A percentile compares a stretch with the other conserved stretches of the same genome.
Conservation (phyloP, 2,797 vertebrate species). For the Melanotaenia pygmaea region DNA sequence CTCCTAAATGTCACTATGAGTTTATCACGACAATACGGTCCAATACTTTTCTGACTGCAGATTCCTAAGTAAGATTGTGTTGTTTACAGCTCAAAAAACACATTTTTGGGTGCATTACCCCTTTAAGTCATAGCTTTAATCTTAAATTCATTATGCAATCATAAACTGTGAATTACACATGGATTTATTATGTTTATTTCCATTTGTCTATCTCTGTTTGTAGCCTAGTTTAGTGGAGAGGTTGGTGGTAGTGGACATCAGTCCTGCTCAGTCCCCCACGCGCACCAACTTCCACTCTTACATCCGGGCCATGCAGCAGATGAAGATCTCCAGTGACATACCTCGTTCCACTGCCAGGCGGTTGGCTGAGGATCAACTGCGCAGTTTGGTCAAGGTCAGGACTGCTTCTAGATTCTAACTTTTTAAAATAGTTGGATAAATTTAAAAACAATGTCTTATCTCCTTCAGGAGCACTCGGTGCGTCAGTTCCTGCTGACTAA, state of each 20-base stretch:
- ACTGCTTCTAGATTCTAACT: not conserved
- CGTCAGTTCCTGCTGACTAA: constrained; percentile 94
- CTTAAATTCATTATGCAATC: too few relatives aligned
- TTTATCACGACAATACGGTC: constrained; percentile 2
- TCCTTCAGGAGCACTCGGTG: constrained; percentile 81
- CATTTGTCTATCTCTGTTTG: constrained; percentile 9
- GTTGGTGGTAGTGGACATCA: constrained; percentile 91
- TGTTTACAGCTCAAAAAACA: too few relatives aligned
- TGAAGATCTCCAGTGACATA: constrained; percentile 85
- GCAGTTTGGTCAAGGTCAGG: constrained; percentile 84
- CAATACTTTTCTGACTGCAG: constrained; percentile 1
- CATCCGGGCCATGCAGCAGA: constrained; percentile 87
- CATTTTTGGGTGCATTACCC: too few relatives aligned
- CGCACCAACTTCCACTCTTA: constrained; percentile 83
- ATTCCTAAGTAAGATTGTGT: too few relatives aligned
- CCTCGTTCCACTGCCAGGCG: constrained; percentile 89
- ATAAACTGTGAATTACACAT: too few relatives aligned
- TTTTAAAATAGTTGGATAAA: not conserved
- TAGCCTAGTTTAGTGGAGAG: constrained; percentile 91
- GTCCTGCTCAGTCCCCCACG: constrained; percentile 75
- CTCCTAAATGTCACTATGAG: constrained; percentile 25
- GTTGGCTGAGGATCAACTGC: constrained; percentile 90
- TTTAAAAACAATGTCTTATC: not conserved
- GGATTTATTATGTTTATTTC: not conserved
- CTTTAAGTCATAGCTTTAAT: too few relatives aligned